Conservation (phyloP, 2,113 vertebrate species). For the Chaetodon trifascialis region DNA sequence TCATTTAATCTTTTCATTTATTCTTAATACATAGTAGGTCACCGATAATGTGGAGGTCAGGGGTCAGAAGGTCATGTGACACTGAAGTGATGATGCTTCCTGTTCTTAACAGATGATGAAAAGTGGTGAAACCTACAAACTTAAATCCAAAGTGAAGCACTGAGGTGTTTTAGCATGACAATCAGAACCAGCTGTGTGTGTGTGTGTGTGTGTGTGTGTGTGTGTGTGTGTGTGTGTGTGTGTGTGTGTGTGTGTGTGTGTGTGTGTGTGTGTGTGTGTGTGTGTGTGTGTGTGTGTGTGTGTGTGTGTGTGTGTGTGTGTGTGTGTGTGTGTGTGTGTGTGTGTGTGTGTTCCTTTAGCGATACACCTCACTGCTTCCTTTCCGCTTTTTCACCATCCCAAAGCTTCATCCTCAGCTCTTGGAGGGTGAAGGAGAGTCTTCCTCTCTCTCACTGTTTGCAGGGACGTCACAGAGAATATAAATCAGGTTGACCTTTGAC, state of each 20-base stretch:
- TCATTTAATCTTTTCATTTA: slow-evolving; percentile 18
- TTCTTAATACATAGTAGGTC: background rate
- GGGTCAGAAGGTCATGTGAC: slow-evolving; percentile 59
- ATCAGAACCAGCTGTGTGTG: slow-evolving; percentile 19
- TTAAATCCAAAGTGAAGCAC: slow-evolving; percentile 36
- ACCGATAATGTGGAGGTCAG: slow-evolving; percentile 26
- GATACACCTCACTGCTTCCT: slow-evolving; percentile 70
- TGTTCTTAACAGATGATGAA: slow-evolving; percentile 11
- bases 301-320: slow-evolving; percentile 46
- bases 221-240: slow-evolving; percentile 52
- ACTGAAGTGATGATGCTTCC: slow-evolving; percentile 19
- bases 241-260: slow-evolving; percentile 19
- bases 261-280: slow-evolving; percentile 20
- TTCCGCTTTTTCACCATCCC: background rate
- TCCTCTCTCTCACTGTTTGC: slow-evolving; percentile 7
- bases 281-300: slow-evolving; percentile 3
- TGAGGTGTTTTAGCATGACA: slow-evolving; percentile 60
- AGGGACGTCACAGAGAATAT: slow-evolving; percentile 24
- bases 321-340: slow-evolving; percentile 31
- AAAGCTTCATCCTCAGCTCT: slow-evolving; percentile 14
- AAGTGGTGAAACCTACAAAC: background rate
- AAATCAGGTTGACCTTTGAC: slow-evolving; percentile 61
- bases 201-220: slow-evolving; percentile 53
- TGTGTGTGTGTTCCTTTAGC: slow-evolving; percentile 14
- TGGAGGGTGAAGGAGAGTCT: slow-evolving; percentile 2